Evolutionary conservation across 1,140 invertebrate species (phyloP), one percentile per base, ranked within the genome.

Genomic region (Diorhabda carinulata): DNA sequence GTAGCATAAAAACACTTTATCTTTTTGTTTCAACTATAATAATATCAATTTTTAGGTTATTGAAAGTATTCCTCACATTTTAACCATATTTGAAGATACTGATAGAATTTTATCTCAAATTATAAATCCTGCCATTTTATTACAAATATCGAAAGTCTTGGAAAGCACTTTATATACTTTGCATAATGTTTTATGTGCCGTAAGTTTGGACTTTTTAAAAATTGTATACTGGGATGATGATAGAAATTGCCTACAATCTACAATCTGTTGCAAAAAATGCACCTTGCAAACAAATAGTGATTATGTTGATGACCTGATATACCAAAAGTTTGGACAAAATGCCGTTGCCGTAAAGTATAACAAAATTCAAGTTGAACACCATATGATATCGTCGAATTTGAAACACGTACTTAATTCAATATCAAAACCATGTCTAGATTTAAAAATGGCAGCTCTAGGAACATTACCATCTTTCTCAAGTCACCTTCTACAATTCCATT

Each of bases 401-500:
- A 73, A 73, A 62, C 70, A 63, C 44, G 45, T 71, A 4, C 41
- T 76, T 5, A 58, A 64, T 65, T 65, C 66, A 66, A n/a, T 77
- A 3, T 68, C 65, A 44, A 59, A 57, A 25, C 42, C 45, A 52
- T 58, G 67, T 57, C 43, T 57, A 44, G 57, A 67, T 5, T 43
- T 71, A n/a, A 76, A 74, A 64, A 40, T 71, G 9, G 44, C 45
- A 43, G 67, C 70, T 6, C 44, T 77, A 9, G 40, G 73, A 9
- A 25, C 64, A 5, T 59, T 77, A 10, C 74, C 74, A n/a, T 67
- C 47, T 65, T 70, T 75, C n/a, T 82, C 83, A 2, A 83, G 82
- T 74, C 84, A 86, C 68, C 71, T 82, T 2, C 59, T 75, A 52
- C 74, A 69, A 47, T 85, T 85, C 68, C 81, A 82, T 69, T 74